Evolutionary conservation across 2,888 invertebrate genomes (phyloP).

Genomic region (Campoplex nolae): DNA sequence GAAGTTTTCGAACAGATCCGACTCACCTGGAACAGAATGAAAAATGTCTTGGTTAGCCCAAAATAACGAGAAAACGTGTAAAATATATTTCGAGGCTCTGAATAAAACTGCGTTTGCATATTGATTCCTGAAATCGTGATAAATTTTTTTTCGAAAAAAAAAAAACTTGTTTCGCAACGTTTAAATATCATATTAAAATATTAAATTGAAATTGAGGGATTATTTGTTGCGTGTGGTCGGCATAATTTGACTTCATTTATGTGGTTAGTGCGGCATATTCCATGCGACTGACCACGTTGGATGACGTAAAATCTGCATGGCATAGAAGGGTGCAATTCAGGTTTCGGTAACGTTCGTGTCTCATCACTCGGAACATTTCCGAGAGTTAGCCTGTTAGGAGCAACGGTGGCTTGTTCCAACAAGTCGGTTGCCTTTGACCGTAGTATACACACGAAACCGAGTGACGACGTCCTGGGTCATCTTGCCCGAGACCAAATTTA

Average conservation of each 20-base stretch:
- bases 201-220: background rate
- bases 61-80: background rate
- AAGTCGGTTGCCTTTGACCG: slow-evolving; percentile 63
- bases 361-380: slow-evolving; percentile 49
- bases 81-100: background rate
- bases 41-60: background rate
- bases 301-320: slow-evolving; percentile 35
- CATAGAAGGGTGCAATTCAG: slow-evolving; percentile 20
- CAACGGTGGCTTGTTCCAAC: slow-evolving; percentile 44
- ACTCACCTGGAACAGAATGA: slow-evolving; percentile 44
- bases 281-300: slow-evolving; percentile 6
- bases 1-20: background rate
- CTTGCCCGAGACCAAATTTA: slow-evolving; percentile 56
- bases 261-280: slow-evolving; percentile 30
- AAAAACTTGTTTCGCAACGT: too few relatives aligned
- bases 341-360: slow-evolving; percentile 15
- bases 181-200: background rate
- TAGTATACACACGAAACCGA: slow-evolving; percentile 17
- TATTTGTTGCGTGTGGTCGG: slow-evolving; percentile 17
- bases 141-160: too few relatives aligned
- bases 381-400: slow-evolving; percentile 17
- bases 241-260: slow-evolving; percentile 44
- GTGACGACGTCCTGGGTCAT: slow-evolving; percentile 41
- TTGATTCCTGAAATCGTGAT: too few relatives aligned
- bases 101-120: background rate